Base-by-base conservation (phyloP, 1,140 invertebrate genomes). In the Heliconius melpomene region DNA sequence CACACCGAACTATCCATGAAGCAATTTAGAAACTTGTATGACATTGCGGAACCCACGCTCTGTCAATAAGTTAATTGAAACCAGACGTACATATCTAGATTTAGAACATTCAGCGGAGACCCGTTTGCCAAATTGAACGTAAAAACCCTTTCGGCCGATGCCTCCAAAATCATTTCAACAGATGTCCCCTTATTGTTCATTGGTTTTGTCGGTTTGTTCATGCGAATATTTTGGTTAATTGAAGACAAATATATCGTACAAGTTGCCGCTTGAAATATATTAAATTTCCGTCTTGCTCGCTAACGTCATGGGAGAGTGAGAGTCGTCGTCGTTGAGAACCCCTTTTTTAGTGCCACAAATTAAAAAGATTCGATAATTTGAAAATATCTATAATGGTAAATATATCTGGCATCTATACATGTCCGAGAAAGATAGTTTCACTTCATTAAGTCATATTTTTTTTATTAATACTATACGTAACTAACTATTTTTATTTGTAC, bases 71-170 rank as follows among this genome's bases (percentile, higher is more conserved):
- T 74, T 74, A 74, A 74, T 74, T 74, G 73, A 52, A 74, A 52
- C 73, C 52, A 54, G 50, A 54, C 23, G 46, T 66, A 66, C 73
- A 52, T 52, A 71, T 77, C 26, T 26, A 26, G 60, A 66, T 66
- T 26, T 66, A 26, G 60, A 26, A 16, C 26, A 73, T 73, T 73
- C 77, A 40, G 26, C n/a, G 16, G 6, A 40, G 77, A 70, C 29
- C 77, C n/a, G 52, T 57, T 73, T 78, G 77, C 36, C 38, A 60
- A 78, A 78, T 78, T 78, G 71, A 54, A 78, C 77, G 77, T 78
- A 57, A 78, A 73, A 78, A 78, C 71, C 77, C 77, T 78, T 73
- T 57, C 50, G 77, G 23, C 71, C 29, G 23, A 74, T 78, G 50
- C 40, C 77, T 54, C 32, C 46, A 46, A 54, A 78, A 78, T 73